A percentile compares a stretch with the other conserved stretches of the same genome.
Conservation (phyloP, 2,888 invertebrate species). For the Leucophora obtusa region DNA sequence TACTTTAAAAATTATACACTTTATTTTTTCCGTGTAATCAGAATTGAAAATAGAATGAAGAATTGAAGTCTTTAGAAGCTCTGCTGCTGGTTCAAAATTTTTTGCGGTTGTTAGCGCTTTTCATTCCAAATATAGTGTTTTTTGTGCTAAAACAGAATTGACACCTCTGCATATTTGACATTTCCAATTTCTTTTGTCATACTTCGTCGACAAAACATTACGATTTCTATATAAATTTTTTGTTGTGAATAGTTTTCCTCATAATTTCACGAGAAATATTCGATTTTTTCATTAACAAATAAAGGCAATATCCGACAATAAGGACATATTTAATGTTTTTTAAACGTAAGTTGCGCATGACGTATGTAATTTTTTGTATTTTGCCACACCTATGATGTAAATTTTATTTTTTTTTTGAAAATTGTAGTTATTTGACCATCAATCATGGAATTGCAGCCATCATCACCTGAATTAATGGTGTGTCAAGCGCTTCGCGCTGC, state of each 20-base stretch:
- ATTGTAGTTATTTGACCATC: slow-evolving; percentile 60
- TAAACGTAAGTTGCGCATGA: slow-evolving; percentile 37
- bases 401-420: slow-evolving; percentile 21
- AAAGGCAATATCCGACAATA: slow-evolving; percentile 38
- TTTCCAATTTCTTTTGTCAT: neutral
- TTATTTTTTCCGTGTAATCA: too few species aligned
- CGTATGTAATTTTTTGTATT: neutral
- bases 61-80: too few species aligned
- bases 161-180: too few species aligned
- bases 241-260: slow-evolving; percentile 47
- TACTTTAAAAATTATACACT: too few species aligned
- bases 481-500: slow-evolving; percentile 85
- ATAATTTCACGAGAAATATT: slow-evolving; percentile 54
- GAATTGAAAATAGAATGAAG: too few species aligned
- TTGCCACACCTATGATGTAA: slow-evolving; percentile 52
- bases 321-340: slow-evolving; percentile 54
- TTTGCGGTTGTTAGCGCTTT: too few species aligned
- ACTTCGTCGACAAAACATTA: neutral
- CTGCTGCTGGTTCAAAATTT: too few species aligned
- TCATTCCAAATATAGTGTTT: too few species aligned
- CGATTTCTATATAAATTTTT: slow-evolving; percentile 36
- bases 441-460: slow-evolving; percentile 62
- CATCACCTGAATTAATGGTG: slow-evolving; percentile 76
- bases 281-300: slow-evolving; percentile 47
- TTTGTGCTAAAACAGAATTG: too few species aligned